A percentile compares a stretch with the other conserved stretches of the same genome.
phyloP scores from a whole-genome alignment of 1,140 invertebrate genomes.

The Thalassaphorura encarpata region DNA sequence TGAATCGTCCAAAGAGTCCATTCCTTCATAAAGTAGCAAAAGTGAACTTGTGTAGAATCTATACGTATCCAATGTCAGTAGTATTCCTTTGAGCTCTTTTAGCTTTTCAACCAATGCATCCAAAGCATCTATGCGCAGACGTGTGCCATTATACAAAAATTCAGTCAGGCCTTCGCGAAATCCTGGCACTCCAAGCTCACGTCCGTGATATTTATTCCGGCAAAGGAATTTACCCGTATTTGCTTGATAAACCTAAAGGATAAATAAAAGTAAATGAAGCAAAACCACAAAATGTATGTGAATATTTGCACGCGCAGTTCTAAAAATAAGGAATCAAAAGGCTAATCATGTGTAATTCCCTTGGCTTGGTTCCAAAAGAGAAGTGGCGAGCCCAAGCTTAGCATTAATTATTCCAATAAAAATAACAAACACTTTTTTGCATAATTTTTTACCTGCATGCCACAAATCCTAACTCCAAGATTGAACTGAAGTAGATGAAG shows the following conservation, averaged over 20 bases:
- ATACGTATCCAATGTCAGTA: conserved; percentile 44
- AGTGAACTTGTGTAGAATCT: conserved; percentile 56
- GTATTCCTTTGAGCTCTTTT: conserved; percentile 38
- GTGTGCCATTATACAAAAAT: conserved; percentile 47
- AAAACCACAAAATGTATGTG: not conserved
- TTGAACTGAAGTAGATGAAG: conserved; percentile 45
- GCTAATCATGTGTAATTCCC: not conserved
- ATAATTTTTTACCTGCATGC: conserved; percentile 49
- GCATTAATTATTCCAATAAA: not conserved
- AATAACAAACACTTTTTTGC: not conserved
- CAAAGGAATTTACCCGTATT: conserved; percentile 45
- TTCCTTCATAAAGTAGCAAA: conserved; percentile 52
- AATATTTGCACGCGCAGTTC: not conserved
- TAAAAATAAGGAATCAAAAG: not conserved
- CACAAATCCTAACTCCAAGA: conserved; percentile 52
- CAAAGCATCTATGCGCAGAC: conserved; percentile 42
- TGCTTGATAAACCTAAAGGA: conserved; percentile 50
- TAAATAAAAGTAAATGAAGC: too few species aligned
- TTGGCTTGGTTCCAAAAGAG: not conserved
- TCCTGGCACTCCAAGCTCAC: conserved; percentile 43
- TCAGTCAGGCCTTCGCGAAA: conserved; percentile 44
- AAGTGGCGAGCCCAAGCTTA: not conserved
- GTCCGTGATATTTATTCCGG: conserved; percentile 52
- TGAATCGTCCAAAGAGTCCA: conserved; percentile 23
- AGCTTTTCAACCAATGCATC: conserved; percentile 41